Evolutionary conservation across 2,888 invertebrate genomes (phyloP), one percentile per base, ranked within the genome.

Genomic region (Schizaphis graminum): DNA sequence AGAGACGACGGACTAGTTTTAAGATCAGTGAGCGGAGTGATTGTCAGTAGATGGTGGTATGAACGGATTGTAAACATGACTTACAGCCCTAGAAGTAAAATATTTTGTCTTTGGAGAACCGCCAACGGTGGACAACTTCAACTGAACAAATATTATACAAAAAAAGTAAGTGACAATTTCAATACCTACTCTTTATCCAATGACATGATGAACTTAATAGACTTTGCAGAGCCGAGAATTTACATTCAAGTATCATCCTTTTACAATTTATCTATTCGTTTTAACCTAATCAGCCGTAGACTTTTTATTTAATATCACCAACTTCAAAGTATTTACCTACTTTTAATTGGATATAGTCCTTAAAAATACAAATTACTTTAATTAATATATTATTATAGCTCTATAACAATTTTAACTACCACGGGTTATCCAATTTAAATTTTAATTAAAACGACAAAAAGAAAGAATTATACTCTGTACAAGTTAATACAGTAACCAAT

Each of bases 11-110:
- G 99, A 0, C 96, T 98, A 92, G 98, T 98, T 24, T 96, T 98
- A 95, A 96, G 98, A 67, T 95, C 95, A 0, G 97, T 97, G 5
- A 97, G 97, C 96, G 98, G 98, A 49, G 98, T 98, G 0, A 98
- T 98, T 96, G 97, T 98, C 86, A 98, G 98, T 95, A 97, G 99
- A 87, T 99, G 99, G 99, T 99, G 99, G 99, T 99, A 98, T 96
- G 99, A 99, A 96, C 97, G 99, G 93, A 96, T 99, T 93, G 99
- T 99, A 93, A 99, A 99, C 96, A 99, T 99, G 99, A 99, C 99
- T 0, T 99, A 99, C 96, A 99, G 99, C 95, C 99, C 99, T 0
- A 99, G 99, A 96, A 99, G 99, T 95, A 98, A 98, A 96, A 98
- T 99, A 24, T 96, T 99, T 95, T 99, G 99, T 96, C 97, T 99